These are phyloP conservation scores for Bruchidius siliquastri DNA, from an alignment of 2,888 invertebrate species.

Conservation along the genomic window DNA sequence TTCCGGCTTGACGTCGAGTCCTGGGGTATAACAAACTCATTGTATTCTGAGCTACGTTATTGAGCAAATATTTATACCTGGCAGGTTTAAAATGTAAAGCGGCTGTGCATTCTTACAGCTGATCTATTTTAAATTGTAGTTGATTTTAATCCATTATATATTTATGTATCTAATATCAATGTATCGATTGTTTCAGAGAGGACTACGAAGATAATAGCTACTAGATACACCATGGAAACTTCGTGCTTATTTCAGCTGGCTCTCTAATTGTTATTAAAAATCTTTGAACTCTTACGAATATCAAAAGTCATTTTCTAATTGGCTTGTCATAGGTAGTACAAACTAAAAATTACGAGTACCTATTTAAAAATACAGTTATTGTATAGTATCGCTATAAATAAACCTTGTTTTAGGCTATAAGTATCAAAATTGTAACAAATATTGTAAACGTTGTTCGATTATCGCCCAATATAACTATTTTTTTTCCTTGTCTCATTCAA, in stretches of 20 bases:
- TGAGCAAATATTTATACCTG: not conserved
- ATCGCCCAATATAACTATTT: not conserved
- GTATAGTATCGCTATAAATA: not conserved
- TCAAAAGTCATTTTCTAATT: not conserved
- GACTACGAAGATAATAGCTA: not conserved
- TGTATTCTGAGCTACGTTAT: not conserved
- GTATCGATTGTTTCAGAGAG: not conserved
- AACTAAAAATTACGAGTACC: not conserved
- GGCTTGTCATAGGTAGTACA: not conserved
- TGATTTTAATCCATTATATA: not conserved
- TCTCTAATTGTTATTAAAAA: not conserved
- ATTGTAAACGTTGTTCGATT: not conserved
- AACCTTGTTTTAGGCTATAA: not conserved
- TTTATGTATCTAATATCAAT: not conserved
- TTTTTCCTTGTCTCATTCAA: not conserved
- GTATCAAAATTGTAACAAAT: not conserved
- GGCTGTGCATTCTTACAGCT: not conserved
- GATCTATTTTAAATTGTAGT: not conserved
- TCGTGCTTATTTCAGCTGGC: too few species aligned
- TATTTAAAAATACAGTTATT: not conserved
- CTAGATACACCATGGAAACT: not conserved
- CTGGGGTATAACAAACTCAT: too few species aligned
- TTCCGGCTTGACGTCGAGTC: too few species aligned
- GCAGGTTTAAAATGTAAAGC: not conserved
- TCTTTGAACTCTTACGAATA: not conserved